Evolutionary conservation across 2,888 invertebrate genomes (phyloP), one percentile per base, ranked within the genome.

Genomic region (Enchytraeus crypticus): DNA sequence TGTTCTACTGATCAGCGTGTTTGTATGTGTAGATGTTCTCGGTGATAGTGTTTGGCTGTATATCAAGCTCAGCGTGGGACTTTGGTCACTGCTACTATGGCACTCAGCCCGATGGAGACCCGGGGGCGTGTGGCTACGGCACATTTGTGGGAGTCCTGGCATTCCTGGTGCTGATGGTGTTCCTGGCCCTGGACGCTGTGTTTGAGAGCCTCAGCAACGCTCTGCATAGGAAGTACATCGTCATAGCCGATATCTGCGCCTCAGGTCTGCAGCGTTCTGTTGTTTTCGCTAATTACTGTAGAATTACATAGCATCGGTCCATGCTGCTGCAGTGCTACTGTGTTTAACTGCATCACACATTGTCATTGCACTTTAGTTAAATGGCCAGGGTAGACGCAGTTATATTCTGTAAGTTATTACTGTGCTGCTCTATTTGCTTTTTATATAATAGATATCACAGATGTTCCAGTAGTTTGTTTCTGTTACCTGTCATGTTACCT

Each of bases 141-240:
- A 73, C 72, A 33, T 75, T 73, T 33, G 60, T 96, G 68, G 92
- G 93, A 18, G 90, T 96, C 47, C 85, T 96, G 71, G 95, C 92
- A 0, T 93, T 95, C 79, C 81, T 96, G 61, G 91, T 72, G 46
- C 74, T 75, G 64, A 85, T 92, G 77, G 90, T 84, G 4, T 91
- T 93, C 79, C 85, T 95, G 62, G 75, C 82, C 8, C 87, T 84
- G 38, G 97, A 98, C 81, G 93, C 89, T 74, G 83, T 95, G 65
- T 97, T 97, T 78, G 95, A 95, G 76, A 91, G 67, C 57, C 92
- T 97, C 88, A 92, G 92, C 51, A 93, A 92, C n/a, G 91, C 96
- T 63, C 95, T 96, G 71, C 92, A 93, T 59, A 85, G 97, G 79
- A 95, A 93, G 80, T 92, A 93, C 78, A 92, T 90, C 74, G 96